Conservation (phyloP, 1,140 invertebrate species). For the Centruroides sculpturatus region DNA sequence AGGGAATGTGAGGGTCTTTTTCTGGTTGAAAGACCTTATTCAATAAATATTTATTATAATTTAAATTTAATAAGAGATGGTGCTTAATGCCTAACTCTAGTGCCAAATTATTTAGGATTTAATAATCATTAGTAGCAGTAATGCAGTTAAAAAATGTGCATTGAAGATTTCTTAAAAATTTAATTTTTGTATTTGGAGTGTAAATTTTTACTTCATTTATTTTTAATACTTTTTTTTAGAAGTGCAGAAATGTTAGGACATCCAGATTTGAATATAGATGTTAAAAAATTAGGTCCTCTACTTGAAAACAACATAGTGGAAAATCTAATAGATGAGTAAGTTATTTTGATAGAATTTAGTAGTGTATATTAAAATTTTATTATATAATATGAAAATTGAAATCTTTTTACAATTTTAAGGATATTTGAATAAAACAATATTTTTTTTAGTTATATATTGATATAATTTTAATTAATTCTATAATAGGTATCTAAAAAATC, state of each 20-base stretch:
- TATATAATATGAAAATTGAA: not conserved
- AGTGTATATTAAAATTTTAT: slow-evolving; percentile 22
- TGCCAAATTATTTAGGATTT: too few species aligned
- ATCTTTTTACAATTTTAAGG: not conserved
- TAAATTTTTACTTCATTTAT: too few species aligned
- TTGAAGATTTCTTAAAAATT: too few species aligned
- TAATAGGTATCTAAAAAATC: slow-evolving; percentile 48
- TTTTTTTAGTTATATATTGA: too few species aligned
- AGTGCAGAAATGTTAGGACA: slow-evolving; percentile 59
- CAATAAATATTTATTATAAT: too few species aligned
- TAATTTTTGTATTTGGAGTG: too few species aligned
- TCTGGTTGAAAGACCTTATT: too few species aligned
- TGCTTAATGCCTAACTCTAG: too few species aligned
- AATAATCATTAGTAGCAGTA: too few species aligned
- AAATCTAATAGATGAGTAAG: slow-evolving; percentile 64
- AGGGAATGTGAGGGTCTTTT: too few species aligned
- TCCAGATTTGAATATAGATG: slow-evolving; percentile 68
- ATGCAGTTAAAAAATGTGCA: too few species aligned
- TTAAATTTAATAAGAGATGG: too few species aligned
- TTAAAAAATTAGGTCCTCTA: slow-evolving; percentile 45
- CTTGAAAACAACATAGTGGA: slow-evolving; percentile 57
- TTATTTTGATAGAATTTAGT: slow-evolving; percentile 1
- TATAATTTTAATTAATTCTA: not conserved
- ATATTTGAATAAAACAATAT: not conserved
- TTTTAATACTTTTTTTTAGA: not conserved